phyloP scores from a whole-genome alignment of 2,797 vertebrate species.

The Manis javanica region DNA sequence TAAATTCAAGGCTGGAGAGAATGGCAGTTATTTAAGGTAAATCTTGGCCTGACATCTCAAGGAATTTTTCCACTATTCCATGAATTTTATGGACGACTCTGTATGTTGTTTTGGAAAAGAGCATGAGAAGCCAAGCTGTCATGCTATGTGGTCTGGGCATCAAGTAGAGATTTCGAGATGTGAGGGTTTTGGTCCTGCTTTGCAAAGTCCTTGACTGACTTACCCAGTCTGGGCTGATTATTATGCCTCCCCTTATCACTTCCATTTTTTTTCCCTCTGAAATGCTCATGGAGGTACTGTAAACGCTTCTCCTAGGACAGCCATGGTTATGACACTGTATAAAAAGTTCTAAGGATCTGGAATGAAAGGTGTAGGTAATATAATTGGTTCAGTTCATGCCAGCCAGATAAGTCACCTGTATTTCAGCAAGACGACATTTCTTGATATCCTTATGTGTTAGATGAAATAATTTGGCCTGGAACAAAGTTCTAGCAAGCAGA shows the following conservation, averaged over 20 bases:
- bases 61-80: not conserved
- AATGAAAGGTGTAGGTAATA: not conserved
- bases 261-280: not conserved
- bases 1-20: not conserved
- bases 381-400: not conserved
- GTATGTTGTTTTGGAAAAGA: not conserved
- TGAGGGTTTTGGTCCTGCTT: not conserved
- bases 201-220: not conserved
- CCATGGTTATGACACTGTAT: not conserved
- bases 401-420: conserved; percentile 7
- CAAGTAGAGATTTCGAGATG: not conserved
- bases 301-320: not conserved
- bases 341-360: not conserved
- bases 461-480: not conserved
- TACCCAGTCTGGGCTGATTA: not conserved
- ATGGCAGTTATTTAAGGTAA: not conserved
- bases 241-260: not conserved
- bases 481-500: not conserved
- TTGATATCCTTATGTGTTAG: not conserved
- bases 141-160: not conserved
- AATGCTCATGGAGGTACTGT: not conserved
- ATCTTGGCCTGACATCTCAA: not conserved
- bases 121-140: not conserved
- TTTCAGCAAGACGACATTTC: not conserved
- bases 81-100: not conserved